Base-by-base conservation (phyloP, 2,888 invertebrate species). In the Atherix ibis region DNA sequence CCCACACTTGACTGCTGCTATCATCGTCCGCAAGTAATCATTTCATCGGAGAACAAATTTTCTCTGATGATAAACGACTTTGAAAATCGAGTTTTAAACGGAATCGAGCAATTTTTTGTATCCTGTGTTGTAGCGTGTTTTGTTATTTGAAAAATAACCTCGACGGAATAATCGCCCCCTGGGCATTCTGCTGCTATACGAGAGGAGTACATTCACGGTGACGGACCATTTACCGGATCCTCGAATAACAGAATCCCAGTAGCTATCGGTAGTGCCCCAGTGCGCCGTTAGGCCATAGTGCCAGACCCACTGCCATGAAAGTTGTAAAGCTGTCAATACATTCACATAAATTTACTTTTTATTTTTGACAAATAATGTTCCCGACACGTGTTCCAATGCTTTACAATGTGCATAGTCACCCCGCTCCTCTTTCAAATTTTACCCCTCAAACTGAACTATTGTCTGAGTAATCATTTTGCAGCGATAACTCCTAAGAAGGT, bases 251-350 rank as follows among this genome's bases (percentile, higher is more conserved):
- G n/a, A n/a, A n/a, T n/a, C n/a, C n/a, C n/a, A n/a, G n/a, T n/a
- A n/a, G n/a, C n/a, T n/a, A n/a, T n/a, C n/a, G n/a, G n/a, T n/a
- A n/a, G n/a, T n/a, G n/a, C n/a, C n/a, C n/a, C n/a, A n/a, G n/a
- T n/a, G n/a, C n/a, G n/a, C n/a, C n/a, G n/a, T n/a, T n/a, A n/a
- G n/a, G n/a, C n/a, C n/a, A n/a, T n/a, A n/a, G n/a, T n/a, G n/a
- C n/a, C n/a, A 25, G 28, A 30, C 30, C 28, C 35, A 35, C 35
- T 30, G 35, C 35, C 25, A 22, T 22, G 10, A 25, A 30, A 35
- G 29, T 29, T 35, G 35, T 35, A 35, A 35, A 35, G 29, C 35
- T 35, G 35, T 35, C 35, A 35, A 35, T 35, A 35, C 30, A 13
- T 30, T 29, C 16, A 31, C 25, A 35, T 35, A 30, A 10, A 35